Conservation (phyloP, 2,113 vertebrate genomes). For the Trichomycterus rosablanca region DNA sequence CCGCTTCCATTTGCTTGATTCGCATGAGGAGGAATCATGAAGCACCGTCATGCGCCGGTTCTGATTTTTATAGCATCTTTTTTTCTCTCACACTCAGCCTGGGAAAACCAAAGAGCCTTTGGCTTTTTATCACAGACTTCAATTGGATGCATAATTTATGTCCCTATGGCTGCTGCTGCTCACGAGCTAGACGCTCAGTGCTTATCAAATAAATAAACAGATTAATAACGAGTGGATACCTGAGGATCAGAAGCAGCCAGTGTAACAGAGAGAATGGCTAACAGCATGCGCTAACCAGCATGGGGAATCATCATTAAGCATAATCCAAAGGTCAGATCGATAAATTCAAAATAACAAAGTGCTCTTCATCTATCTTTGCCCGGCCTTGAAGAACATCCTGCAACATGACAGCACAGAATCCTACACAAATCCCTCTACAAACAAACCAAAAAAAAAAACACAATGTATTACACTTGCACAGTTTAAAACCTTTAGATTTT, state of each 20-base stretch:
- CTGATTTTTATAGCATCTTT: slow-evolving; percentile 61
- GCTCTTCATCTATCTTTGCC: slow-evolving; percentile 6
- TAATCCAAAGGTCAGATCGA: slow-evolving; percentile 34
- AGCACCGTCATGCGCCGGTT: slow-evolving; percentile 51
- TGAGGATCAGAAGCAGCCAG: slow-evolving; percentile 1
- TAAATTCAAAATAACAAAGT: slow-evolving; percentile 23
- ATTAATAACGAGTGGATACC: slow-evolving; percentile 6
- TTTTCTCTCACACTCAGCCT: slow-evolving; percentile 4
- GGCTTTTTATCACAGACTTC: slow-evolving; percentile 13
- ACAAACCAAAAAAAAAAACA: slow-evolving; percentile 40
- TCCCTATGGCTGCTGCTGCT: background rate
- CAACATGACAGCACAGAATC: slow-evolving; percentile 42
- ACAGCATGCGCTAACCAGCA: background rate
- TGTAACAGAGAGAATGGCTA: background rate
- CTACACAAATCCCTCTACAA: slow-evolving; percentile 50
- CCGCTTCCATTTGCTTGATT: slow-evolving; percentile 54
- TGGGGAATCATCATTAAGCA: slow-evolving; percentile 30
- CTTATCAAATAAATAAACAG: slow-evolving; percentile 13
- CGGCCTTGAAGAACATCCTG: background rate
- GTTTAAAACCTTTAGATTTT: slow-evolving; percentile 64
- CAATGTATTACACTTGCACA: slow-evolving; percentile 69
- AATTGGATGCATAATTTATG: slow-evolving; percentile 14
- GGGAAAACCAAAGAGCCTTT: slow-evolving; percentile 18
- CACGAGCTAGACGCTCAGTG: too few relatives aligned
- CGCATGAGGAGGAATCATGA: slow-evolving; percentile 58